Percentiles rank a stretch among this genome's conserved stretches.
Conservation (phyloP, 2,888 invertebrate genomes). For the Epiblema foenella region DNA sequence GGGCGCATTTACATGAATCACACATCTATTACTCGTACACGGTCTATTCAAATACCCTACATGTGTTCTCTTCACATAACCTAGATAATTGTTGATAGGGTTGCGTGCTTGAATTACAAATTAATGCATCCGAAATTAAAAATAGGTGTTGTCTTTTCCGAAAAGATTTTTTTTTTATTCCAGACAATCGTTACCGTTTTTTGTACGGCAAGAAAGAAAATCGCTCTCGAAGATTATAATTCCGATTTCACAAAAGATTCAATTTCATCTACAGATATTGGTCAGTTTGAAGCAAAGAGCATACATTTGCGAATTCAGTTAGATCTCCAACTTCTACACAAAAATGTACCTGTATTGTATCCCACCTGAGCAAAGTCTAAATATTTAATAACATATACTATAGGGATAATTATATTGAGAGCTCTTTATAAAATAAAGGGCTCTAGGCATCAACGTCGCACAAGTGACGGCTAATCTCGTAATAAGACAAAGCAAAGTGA, state of each 20-base stretch:
- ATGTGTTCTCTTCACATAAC: constrained; percentile 79
- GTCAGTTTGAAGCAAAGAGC: too few relatives aligned
- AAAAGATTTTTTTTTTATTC: constrained; percentile 4
- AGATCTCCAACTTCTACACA: too few relatives aligned
- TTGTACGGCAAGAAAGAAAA: background rate
- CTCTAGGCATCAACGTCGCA: constrained; percentile 53
- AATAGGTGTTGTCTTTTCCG: constrained; percentile 31
- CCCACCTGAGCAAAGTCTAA: background rate
- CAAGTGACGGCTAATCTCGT: constrained; percentile 71
- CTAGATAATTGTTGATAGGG: constrained; percentile 72
- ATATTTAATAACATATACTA: background rate
- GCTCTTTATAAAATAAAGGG: constrained; percentile 59
- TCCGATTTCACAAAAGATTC: background rate
- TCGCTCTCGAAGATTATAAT: background rate
- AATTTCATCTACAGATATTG: too few relatives aligned
- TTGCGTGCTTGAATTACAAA: constrained; percentile 66
- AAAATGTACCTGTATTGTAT: too few relatives aligned
- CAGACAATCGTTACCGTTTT: background rate
- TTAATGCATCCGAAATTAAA: constrained; percentile 54
- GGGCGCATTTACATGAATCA: constrained; percentile 83
- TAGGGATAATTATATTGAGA: constrained; percentile 47
- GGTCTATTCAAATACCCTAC: constrained; percentile 72
- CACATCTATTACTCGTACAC: constrained; percentile 77
- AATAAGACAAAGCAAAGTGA: constrained; percentile 75
- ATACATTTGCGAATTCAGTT: too few relatives aligned